Evolutionary conservation across 1,140 invertebrate species (phyloP).

Genomic region (Telenomus remus): DNA sequence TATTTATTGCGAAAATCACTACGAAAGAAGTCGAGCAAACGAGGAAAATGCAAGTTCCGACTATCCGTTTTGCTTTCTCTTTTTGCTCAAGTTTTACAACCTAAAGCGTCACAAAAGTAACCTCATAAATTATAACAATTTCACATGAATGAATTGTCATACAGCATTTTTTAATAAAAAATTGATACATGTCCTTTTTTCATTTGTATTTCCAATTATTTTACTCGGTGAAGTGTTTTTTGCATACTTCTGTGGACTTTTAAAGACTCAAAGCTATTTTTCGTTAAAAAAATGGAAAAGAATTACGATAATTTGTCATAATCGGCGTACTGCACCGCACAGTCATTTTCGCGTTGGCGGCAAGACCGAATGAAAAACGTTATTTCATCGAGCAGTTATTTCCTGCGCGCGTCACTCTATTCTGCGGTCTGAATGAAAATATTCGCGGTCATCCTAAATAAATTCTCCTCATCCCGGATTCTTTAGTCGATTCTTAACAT

Average conservation of each 20-base stretch:
- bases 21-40: slow-evolving; percentile 18
- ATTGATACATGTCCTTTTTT: too few species aligned
- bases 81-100: too few species aligned
- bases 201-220: slow-evolving; percentile 24
- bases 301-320: slow-evolving; percentile 21
- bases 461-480: not conserved
- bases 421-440: slow-evolving; percentile 8
- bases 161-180: too few species aligned
- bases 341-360: slow-evolving; percentile 25
- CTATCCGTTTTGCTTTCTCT: not conserved
- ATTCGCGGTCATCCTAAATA: slow-evolving; percentile 17
- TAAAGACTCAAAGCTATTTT: slow-evolving; percentile 20
- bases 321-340: slow-evolving; percentile 13
- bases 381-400: not conserved
- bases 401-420: not conserved
- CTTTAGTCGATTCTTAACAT: not conserved
- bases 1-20: slow-evolving; percentile 37
- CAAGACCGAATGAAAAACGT: slow-evolving; percentile 4
- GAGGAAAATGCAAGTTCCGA: slow-evolving; percentile 27
- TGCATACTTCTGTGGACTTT: slow-evolving; percentile 18
- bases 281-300: slow-evolving; percentile 1
- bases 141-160: too few species aligned
- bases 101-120: too few species aligned
- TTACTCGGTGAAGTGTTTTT: slow-evolving; percentile 3
- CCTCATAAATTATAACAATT: too few species aligned